Evolutionary conservation across 2,888 invertebrate species (phyloP).

Genomic region (Agrilus mali): DNA sequence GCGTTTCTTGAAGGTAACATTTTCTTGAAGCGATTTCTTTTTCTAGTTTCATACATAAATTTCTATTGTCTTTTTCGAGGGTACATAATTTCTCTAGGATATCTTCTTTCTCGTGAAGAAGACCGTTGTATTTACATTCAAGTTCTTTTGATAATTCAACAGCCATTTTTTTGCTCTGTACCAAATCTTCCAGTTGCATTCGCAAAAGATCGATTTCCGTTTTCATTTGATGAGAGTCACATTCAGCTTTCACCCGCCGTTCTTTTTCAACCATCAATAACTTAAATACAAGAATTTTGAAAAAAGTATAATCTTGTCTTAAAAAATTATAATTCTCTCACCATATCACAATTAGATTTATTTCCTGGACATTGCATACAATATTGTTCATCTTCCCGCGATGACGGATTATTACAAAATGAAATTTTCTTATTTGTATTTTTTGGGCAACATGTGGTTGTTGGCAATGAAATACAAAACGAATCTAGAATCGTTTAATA

Average conservation of each 20-base stretch:
- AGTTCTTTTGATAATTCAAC: conserved; percentile 10
- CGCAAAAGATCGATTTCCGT: conserved; percentile 7
- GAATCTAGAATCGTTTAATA: too few species aligned
- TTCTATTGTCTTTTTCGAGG: conserved; percentile 10
- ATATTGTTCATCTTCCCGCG: too few species aligned
- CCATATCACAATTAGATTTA: too few species aligned
- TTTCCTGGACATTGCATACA: too few species aligned
- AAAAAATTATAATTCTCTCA: not conserved
- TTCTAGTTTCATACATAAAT: conserved; percentile 8
- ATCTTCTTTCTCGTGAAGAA: conserved; percentile 4
- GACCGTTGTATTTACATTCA: conserved; percentile 11
- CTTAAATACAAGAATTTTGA: not conserved
- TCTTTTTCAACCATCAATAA: not conserved
- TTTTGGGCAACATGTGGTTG: too few species aligned
- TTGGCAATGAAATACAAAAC: too few species aligned
- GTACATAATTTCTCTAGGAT: conserved; percentile 4
- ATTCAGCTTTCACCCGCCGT: conserved; percentile 3
- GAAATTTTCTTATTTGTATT: too few species aligned
- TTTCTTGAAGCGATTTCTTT: conserved; percentile 3
- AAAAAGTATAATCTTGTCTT: not conserved
- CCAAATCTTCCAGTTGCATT: conserved; percentile 7
- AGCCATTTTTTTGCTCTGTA: conserved; percentile 10
- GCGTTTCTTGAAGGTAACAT: conserved; percentile 1
- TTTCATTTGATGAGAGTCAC: conserved; percentile 4
- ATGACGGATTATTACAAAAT: too few species aligned